Percentiles rank a stretch among this genome's conserved stretches.
Evolutionary conservation across 2,888 invertebrate species (phyloP).

Genomic region (Anthophora plumipes): DNA sequence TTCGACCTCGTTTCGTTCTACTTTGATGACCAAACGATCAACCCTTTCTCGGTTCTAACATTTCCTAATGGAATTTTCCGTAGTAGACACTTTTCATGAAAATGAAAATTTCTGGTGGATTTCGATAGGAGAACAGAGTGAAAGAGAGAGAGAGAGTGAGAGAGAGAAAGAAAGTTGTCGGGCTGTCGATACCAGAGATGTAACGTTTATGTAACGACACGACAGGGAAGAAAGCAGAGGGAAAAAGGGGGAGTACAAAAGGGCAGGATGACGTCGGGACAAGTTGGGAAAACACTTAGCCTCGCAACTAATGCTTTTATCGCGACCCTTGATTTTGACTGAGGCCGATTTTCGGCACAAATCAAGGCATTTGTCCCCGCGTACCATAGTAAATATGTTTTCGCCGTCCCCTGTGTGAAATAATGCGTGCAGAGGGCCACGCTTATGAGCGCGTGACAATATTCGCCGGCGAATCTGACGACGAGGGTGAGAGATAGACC

Average conservation of each 20-base stretch:
- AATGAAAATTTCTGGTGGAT: neutral
- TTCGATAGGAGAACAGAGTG: neutral
- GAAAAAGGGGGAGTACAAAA: slow-evolving; percentile 23
- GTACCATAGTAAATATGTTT: slow-evolving; percentile 77
- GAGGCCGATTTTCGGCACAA: slow-evolving; percentile 74
- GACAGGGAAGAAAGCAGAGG: slow-evolving; percentile 17
- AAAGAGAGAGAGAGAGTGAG: neutral
- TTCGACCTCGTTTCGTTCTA: slow-evolving; percentile 26
- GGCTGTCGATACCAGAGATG: slow-evolving; percentile 66
- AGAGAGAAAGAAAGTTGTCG: slow-evolving; percentile 15
- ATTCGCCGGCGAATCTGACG: slow-evolving; percentile 53
- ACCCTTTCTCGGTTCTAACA: neutral
- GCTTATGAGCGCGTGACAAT: slow-evolving; percentile 64
- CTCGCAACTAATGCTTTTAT: slow-evolving; percentile 74
- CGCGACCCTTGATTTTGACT: slow-evolving; percentile 75
- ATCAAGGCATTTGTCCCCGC: slow-evolving; percentile 81
- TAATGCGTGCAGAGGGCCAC: slow-evolving; percentile 67
- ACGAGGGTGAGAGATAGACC: slow-evolving; percentile 67
- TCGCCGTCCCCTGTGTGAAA: slow-evolving; percentile 71
- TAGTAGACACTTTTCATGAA: neutral
- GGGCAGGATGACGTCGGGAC: slow-evolving; percentile 43
- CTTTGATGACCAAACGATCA: neutral
- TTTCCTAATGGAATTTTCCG: neutral
- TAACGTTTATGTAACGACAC: slow-evolving; percentile 51
- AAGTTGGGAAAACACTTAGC: slow-evolving; percentile 75